Percentiles rank a stretch among this genome's conserved stretches.
These are phyloP conservation scores for Grallaria varia DNA, from an alignment of 2,113 vertebrate genomes.

Conservation along the genomic window DNA sequence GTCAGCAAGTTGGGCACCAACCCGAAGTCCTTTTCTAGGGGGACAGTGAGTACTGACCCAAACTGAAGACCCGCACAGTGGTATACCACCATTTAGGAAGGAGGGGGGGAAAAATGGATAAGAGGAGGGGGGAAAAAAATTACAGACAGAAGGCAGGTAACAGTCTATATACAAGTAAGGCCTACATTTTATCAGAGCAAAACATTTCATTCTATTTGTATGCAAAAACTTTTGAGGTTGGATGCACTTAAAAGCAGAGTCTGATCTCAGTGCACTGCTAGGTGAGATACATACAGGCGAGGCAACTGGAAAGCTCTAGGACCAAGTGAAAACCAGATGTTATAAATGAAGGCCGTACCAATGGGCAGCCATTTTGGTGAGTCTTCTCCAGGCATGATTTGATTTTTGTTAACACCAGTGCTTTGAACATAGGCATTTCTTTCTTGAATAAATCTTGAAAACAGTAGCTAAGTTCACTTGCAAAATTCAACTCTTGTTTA, in stretches of 20 bases:
- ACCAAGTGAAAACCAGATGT: slow-evolving; percentile 71
- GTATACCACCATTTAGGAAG: slow-evolving; percentile 71
- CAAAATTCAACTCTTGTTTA: slow-evolving; percentile 80
- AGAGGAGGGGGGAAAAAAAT: not conserved
- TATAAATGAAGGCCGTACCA: slow-evolving; percentile 56
- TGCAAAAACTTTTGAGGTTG: slow-evolving; percentile 80
- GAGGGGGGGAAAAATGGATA: not conserved
- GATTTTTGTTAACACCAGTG: slow-evolving; percentile 73
- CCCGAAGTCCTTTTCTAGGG: slow-evolving; percentile 62
- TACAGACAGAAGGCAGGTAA: slow-evolving; percentile 81
- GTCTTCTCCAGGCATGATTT: slow-evolving; percentile 63
- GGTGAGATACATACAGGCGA: slow-evolving; percentile 77
- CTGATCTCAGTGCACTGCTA: slow-evolving; percentile 75
- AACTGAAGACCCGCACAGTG: slow-evolving; percentile 71
- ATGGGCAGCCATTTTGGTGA: slow-evolving; percentile 17
- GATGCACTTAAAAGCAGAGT: slow-evolving; percentile 80
- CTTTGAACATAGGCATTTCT: slow-evolving; percentile 77
- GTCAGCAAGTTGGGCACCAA: slow-evolving; percentile 49
- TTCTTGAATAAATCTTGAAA: slow-evolving; percentile 78
- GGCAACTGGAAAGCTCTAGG: slow-evolving; percentile 79
- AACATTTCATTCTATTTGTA: slow-evolving; percentile 86
- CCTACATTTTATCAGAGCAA: slow-evolving; percentile 95
- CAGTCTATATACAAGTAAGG: slow-evolving; percentile 98
- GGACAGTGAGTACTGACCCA: slow-evolving; percentile 53
- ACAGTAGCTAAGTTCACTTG: slow-evolving; percentile 73